These are phyloP conservation scores for Orthosia incerta DNA, from an alignment of 2,888 invertebrate species.

Conservation along the genomic window DNA sequence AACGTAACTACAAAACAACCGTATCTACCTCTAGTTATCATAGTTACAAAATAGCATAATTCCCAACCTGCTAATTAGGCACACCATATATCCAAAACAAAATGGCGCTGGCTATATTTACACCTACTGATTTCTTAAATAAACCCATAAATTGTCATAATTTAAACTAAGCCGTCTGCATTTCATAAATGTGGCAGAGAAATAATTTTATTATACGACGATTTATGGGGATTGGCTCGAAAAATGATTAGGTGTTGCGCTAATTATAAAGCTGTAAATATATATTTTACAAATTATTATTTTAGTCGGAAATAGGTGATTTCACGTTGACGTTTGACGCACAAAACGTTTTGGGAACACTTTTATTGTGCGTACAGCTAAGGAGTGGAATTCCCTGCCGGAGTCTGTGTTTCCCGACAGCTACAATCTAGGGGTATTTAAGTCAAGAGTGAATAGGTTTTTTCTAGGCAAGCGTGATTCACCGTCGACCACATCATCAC, in stretches of 20 bases:
- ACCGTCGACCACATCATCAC: too few species aligned
- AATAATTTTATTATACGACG: slow-evolving; percentile 49
- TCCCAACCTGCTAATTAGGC: slow-evolving; percentile 44
- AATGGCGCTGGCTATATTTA: slow-evolving; percentile 57
- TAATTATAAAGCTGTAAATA: slow-evolving; percentile 52
- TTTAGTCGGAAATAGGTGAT: slow-evolving; percentile 1
- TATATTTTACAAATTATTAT: slow-evolving; percentile 39
- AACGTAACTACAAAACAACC: too few species aligned
- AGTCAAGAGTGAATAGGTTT: too few species aligned
- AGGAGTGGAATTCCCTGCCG: too few species aligned
- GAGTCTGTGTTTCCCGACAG: too few species aligned
- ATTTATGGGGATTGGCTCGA: slow-evolving; percentile 46
- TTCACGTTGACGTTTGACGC: slow-evolving; percentile 12
- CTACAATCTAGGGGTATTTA: too few species aligned
- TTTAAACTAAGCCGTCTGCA: slow-evolving; percentile 50
- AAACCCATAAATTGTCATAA: slow-evolving; percentile 63
- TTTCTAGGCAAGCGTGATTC: too few species aligned
- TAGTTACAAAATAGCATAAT: slow-evolving; percentile 18
- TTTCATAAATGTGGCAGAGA: slow-evolving; percentile 43
- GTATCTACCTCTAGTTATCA: background rate
- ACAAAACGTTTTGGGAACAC: too few species aligned
- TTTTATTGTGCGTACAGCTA: too few species aligned
- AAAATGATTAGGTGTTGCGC: slow-evolving; percentile 44
- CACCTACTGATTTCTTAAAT: slow-evolving; percentile 47
- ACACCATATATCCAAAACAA: slow-evolving; percentile 30